phyloP scores from a whole-genome alignment of 2,797 vertebrate genomes.

The Pitangus sulphuratus region DNA sequence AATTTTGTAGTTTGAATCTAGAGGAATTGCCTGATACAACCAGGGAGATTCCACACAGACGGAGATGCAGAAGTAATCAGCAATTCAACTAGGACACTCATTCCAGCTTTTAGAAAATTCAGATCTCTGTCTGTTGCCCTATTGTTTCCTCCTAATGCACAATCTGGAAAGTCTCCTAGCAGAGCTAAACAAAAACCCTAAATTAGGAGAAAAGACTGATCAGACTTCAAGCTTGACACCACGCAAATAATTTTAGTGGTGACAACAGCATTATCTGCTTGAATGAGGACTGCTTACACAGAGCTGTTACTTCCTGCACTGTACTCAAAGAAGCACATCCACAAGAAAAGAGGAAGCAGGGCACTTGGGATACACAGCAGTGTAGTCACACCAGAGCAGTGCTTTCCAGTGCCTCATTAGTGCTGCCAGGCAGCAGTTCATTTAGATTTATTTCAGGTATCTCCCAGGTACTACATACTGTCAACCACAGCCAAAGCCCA shows the following conservation, averaged over 20 bases:
- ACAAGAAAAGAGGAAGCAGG: neutral
- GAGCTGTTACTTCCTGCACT: neutral
- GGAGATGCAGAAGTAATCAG: neutral
- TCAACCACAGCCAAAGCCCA: neutral
- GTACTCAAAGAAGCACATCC: neutral
- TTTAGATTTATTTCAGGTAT: neutral
- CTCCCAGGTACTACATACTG: neutral
- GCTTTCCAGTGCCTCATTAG: neutral
- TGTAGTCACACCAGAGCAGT: neutral
- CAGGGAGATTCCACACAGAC: neutral
- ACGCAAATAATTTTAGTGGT: fast-evolving
- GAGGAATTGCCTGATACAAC: neutral
- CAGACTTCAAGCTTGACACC: neutral
- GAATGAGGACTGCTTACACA: neutral
- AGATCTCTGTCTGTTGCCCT: neutral
- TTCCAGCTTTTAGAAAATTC: neutral
- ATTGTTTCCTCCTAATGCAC: neutral
- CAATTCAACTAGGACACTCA: neutral
- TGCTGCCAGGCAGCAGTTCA: neutral
- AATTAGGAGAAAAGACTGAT: neutral
- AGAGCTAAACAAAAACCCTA: neutral
- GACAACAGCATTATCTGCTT: neutral
- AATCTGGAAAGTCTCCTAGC: neutral
- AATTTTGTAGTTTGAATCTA: neutral
- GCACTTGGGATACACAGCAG: neutral